Percentiles rank a stretch among this genome's conserved stretches.
Evolutionary conservation across 2,797 vertebrate genomes (phyloP).

Genomic region (Muscicapa comitata): DNA sequence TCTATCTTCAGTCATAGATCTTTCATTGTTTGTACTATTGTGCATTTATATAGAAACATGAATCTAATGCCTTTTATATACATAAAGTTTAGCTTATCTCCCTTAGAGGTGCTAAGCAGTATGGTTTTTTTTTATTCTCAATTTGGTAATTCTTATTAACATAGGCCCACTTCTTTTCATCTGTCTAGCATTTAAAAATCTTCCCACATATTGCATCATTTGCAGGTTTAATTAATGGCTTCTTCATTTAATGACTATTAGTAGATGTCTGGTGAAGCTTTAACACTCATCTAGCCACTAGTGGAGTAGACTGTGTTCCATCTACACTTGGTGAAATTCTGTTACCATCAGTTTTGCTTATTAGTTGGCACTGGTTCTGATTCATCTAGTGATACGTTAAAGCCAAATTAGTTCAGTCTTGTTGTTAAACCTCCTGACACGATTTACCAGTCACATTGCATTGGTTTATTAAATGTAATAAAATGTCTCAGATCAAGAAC

Average conservation of each 20-base stretch:
- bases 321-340: neutral
- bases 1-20: neutral
- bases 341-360: neutral
- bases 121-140: neutral
- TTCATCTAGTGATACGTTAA: neutral
- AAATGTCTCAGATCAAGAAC: neutral
- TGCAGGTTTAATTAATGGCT: constrained; percentile 39
- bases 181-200: neutral
- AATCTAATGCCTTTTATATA: neutral
- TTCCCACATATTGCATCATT: constrained; percentile 6
- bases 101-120: neutral
- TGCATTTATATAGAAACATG: neutral
- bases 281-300: neutral
- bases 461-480: neutral
- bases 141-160: neutral
- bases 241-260: neutral
- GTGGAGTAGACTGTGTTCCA: neutral
- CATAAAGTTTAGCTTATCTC: neutral
- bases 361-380: neutral
- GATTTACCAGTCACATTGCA: neutral
- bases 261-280: neutral
- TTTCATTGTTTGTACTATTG: neutral
- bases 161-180: neutral
- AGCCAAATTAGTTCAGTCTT: neutral
- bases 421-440: neutral